Evolutionary conservation across 1,140 invertebrate genomes (phyloP), one percentile per base, ranked within the genome.

Genomic region (Drosophila lacteicornis): DNA sequence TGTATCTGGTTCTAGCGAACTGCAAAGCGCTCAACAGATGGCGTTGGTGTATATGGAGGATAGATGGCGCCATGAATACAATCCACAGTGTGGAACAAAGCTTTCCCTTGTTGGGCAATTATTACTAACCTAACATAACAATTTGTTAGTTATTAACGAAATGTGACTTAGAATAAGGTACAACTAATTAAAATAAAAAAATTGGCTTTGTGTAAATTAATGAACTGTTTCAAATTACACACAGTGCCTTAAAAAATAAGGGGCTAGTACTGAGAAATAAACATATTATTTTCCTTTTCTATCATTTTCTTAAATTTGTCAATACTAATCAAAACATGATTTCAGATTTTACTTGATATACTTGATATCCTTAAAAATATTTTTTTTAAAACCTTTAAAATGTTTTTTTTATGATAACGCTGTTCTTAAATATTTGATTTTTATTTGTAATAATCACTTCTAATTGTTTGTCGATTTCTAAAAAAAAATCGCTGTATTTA

Each of bases 21-120:
- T 11, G 46, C 17, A 67, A 85, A 80, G 76, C 65, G 25, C 43
- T 4, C 45, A 45, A 83, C 19, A 87, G 83, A 68, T 83, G 83
- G 83, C 83, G 83, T 45, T 38, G 63, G 17, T 4, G 8, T 8
- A 3, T 0, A 12, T 0, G 13, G 25, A 1, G 55, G 1, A 58
- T 25, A 58, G 83, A 66, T 70, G 83, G 73, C 84, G 84, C 58
- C 15, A 30, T 47, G 38, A 88, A 87, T 71, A 15, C 36, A 78
- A 55, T 88, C 84, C 84, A 87, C 80, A 83, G 1, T 19, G 27
- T 5, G 33, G 2, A 13, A 36, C 51, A 78, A 83, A 87, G 80
- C 80, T 87, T 62, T 33, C 11, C 3, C 3, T 33, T 12, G 12
- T 7, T 22, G 8, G 33, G 13, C 11, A 40, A 55, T 38, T 3